phyloP scores from a whole-genome alignment of 2,113 vertebrate genomes.

The Bucco capensis region DNA sequence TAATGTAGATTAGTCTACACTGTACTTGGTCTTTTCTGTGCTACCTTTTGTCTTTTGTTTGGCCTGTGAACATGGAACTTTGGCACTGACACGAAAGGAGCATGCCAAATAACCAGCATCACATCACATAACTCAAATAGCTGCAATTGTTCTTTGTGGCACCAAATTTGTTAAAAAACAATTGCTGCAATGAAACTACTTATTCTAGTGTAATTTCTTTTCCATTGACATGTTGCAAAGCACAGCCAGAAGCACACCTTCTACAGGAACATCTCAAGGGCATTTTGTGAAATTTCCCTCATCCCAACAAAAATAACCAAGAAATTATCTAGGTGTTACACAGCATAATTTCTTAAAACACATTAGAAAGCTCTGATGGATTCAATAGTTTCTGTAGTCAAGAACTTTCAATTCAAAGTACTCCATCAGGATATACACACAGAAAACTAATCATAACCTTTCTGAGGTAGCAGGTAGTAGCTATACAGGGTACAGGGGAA shows the following conservation, averaged over 20 bases:
- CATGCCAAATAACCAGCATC: not conserved
- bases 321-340: not conserved
- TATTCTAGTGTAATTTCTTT: slow-evolving; percentile 28
- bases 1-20: not conserved
- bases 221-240: not conserved
- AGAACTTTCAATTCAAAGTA: not conserved
- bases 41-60: not conserved
- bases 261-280: not conserved
- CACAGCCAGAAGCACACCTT: not conserved
- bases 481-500: not conserved
- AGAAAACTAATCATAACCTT: not conserved
- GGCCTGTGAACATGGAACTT: not conserved
- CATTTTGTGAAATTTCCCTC: not conserved
- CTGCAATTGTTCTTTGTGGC: not conserved
- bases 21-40: not conserved
- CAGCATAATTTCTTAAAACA: not conserved
- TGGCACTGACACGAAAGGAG: not conserved
- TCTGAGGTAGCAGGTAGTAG: not conserved
- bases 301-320: not conserved
- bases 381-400: not conserved
- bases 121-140: not conserved
- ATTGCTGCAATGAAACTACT: slow-evolving; percentile 1
- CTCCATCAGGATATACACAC: not conserved
- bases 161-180: not conserved
- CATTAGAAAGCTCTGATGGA: not conserved